These are phyloP conservation scores for Caenorhabditis latens DNA, from an alignment of 1,140 invertebrate genomes.

Conservation along the genomic window DNA sequence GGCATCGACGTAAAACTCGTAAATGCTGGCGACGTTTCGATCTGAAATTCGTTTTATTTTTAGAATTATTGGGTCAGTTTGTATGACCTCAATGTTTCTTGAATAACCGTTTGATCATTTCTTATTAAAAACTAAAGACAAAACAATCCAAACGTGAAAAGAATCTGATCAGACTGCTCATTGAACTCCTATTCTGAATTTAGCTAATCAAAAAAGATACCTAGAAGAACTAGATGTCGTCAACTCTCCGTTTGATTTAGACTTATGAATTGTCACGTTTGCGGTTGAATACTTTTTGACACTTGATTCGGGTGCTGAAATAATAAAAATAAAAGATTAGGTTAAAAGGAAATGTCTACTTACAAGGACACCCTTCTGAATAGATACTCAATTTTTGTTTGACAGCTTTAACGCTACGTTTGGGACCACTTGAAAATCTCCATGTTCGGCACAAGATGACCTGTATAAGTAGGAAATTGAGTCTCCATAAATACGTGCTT, in stretches of 20 bases:
- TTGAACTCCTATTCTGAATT: not conserved
- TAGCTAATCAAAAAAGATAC: conserved; percentile 8
- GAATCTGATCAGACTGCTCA: not conserved
- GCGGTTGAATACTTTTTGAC: conserved; percentile 25
- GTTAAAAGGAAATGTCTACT: not conserved
- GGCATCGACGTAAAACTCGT: conserved; percentile 72
- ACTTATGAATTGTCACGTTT: conserved; percentile 49
- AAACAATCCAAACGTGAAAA: too few species aligned
- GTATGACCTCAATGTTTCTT: too few species aligned
- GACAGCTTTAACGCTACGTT: not conserved
- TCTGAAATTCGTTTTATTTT: conserved; percentile 56
- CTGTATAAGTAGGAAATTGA: not conserved
- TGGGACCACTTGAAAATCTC: not conserved
- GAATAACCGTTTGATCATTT: too few species aligned
- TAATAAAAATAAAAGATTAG: not conserved
- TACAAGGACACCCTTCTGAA: conserved; percentile 6
- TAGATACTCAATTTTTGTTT: conserved; percentile 23
- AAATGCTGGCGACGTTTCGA: conserved; percentile 71
- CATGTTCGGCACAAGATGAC: conserved; percentile 41
- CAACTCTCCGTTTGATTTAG: conserved; percentile 39
- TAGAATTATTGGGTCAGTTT: not conserved
- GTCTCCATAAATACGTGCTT: too few species aligned
- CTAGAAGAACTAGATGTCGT: conserved; percentile 24
- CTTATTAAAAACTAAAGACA: too few species aligned
- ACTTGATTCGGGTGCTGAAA: not conserved